Evolutionary conservation across 2,888 invertebrate genomes (phyloP).

Genomic region (Diaprepes abbreviatus): DNA sequence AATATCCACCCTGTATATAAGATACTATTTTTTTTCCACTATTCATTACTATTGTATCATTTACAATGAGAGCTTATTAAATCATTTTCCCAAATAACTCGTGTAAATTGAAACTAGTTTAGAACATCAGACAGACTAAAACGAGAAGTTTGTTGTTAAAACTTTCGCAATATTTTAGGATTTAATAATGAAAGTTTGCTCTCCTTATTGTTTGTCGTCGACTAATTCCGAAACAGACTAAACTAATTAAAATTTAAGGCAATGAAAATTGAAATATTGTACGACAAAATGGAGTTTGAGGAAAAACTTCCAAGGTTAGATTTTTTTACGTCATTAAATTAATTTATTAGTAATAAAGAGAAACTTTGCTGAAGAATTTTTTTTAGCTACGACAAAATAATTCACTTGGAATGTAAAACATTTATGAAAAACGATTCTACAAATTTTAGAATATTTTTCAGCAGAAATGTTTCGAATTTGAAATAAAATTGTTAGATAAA

Average conservation of each 20-base stretch:
- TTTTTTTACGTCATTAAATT: neutral
- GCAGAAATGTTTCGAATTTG: too few species aligned
- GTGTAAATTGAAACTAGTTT: constrained; percentile 20
- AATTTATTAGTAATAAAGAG: neutral
- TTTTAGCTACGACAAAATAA: too few species aligned
- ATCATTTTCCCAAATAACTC: constrained; percentile 11
- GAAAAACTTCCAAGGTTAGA: neutral
- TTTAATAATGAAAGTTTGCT: constrained; percentile 35
- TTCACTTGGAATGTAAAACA: too few species aligned
- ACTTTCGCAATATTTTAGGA: constrained; percentile 33
- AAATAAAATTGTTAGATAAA: too few species aligned
- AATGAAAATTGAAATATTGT: constrained; percentile 4
- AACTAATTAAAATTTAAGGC: constrained; percentile 27
- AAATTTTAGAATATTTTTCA: too few species aligned
- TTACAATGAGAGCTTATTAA: too few species aligned
- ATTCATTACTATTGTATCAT: too few species aligned
- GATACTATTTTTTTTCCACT: too few species aligned
- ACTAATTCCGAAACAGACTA: constrained; percentile 31
- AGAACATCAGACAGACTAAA: constrained; percentile 17
- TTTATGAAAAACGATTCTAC: too few species aligned
- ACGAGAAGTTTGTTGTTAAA: constrained; percentile 22
- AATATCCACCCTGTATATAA: too few species aligned
- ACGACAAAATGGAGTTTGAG: neutral
- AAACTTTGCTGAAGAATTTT: too few species aligned
- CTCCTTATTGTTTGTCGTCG: constrained; percentile 30